Percentiles rank a stretch among this genome's conserved stretches.
Conservation (phyloP, 1,140 invertebrate species). For the Anagrus nilaparvatae region DNA sequence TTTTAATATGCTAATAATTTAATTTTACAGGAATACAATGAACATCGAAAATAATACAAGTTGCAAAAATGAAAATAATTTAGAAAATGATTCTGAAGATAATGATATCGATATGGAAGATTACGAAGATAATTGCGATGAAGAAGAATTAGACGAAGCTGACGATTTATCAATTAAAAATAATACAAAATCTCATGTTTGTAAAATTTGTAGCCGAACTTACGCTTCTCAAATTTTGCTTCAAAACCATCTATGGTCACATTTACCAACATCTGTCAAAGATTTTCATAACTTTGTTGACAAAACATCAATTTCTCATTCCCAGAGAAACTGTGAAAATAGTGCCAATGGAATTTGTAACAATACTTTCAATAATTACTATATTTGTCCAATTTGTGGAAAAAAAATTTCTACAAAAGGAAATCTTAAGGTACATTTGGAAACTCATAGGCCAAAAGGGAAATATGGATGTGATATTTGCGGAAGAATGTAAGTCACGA, state of each 20-base stretch:
- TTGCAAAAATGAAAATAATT: too few relatives aligned
- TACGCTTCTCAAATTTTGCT: slow-evolving; percentile 44
- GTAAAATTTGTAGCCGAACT: slow-evolving; percentile 41
- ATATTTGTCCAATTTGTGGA: slow-evolving; percentile 51
- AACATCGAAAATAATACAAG: too few relatives aligned
- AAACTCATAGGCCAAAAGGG: slow-evolving; percentile 52
- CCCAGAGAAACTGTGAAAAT: neutral
- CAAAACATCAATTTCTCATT: neutral
- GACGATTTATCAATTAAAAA: slow-evolving; percentile 21
- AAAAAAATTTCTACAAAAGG: slow-evolving; percentile 52
- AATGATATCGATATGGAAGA: slow-evolving; percentile 14
- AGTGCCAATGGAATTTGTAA: slow-evolving; percentile 10
- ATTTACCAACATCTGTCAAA: slow-evolving; percentile 28
- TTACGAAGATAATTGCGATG: slow-evolving; percentile 16
- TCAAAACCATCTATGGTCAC: slow-evolving; percentile 49
- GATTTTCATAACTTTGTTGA: neutral
- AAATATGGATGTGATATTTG: slow-evolving; percentile 57
- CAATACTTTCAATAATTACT: slow-evolving; percentile 23
- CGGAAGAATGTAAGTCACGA: slow-evolving; percentile 57
- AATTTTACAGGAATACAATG: too few relatives aligned
- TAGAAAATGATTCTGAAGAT: slow-evolving; percentile 11
- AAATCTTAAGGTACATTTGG: slow-evolving; percentile 55
- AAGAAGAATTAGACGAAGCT: slow-evolving; percentile 17
- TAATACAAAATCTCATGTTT: slow-evolving; percentile 40
- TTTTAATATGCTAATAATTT: too few relatives aligned